phyloP scores from a whole-genome alignment of 2,113 vertebrate genomes.

The Megaceryle maxima region DNA sequence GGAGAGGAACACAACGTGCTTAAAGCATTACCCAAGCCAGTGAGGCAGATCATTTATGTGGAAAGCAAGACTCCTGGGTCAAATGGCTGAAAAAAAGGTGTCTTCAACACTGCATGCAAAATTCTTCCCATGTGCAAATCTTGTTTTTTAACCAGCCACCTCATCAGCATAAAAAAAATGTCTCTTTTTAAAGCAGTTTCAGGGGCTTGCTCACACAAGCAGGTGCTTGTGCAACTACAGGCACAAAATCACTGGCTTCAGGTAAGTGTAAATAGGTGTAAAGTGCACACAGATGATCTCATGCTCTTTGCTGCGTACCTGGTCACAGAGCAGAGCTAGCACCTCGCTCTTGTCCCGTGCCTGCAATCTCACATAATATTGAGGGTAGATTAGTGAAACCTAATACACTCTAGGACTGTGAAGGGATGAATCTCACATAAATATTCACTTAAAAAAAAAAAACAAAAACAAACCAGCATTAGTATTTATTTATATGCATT shows the following conservation, averaged over 20 bases:
- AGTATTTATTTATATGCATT: not conserved
- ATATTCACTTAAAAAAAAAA: not conserved
- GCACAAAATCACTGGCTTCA: not conserved
- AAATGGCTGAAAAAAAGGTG: not conserved
- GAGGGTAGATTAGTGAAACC: not conserved
- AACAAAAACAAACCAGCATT: too few relatives aligned
- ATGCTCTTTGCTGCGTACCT: rapidly evolving
- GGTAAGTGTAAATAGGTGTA: not conserved
- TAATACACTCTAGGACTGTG: not conserved
- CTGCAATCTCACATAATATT: not conserved
- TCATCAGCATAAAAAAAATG: not conserved
- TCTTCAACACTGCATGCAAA: not conserved
- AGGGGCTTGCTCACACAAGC: not conserved
- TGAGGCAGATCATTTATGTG: not conserved
- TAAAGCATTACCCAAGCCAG: not conserved
- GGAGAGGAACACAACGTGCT: not conserved
- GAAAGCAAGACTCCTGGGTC: not conserved
- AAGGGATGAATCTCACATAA: not conserved
- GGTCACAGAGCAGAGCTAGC: not conserved
- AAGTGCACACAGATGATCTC: rapidly evolving
- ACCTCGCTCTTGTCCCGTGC: not conserved
- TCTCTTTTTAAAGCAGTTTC: not conserved
- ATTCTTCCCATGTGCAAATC: not conserved
- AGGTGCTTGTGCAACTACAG: not conserved
- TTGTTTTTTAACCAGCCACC: not conserved